These are phyloP conservation scores for Bombylius major DNA, from an alignment of 2,888 invertebrate genomes.

Conservation along the genomic window DNA sequence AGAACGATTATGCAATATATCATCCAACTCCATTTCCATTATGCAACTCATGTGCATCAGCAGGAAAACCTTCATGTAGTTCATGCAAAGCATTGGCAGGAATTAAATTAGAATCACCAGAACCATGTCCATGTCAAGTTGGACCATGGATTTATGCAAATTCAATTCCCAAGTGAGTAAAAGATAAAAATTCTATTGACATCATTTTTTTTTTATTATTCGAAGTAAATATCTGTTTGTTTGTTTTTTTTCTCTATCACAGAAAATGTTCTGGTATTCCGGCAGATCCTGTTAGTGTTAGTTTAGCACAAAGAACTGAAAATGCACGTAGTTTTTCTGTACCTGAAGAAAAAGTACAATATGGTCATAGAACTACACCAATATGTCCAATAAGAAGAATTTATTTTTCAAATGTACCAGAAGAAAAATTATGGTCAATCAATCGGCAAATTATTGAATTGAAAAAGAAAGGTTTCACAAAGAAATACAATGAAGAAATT, in stretches of 20 bases:
- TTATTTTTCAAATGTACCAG: slow-evolving; percentile 33
- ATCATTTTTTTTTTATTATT: too few species aligned
- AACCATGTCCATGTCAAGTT: not conserved
- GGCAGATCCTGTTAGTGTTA: slow-evolving; percentile 40
- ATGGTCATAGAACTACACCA: slow-evolving; percentile 40
- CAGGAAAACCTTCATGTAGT: not conserved
- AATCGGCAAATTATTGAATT: slow-evolving; percentile 42
- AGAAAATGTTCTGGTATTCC: slow-evolving; percentile 19
- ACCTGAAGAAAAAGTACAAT: slow-evolving; percentile 40
- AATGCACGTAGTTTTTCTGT: slow-evolving; percentile 29
- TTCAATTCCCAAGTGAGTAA: not conserved
- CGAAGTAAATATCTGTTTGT: too few species aligned
- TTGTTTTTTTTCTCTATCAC: not conserved
- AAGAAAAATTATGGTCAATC: slow-evolving; percentile 40
- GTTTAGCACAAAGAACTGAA: slow-evolving; percentile 35
- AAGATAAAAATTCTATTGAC: too few species aligned
- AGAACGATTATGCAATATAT: too few species aligned
- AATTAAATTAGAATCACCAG: not conserved
- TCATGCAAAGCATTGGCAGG: not conserved
- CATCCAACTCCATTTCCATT: not conserved
- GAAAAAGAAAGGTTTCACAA: slow-evolving; percentile 27
- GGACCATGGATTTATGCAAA: not conserved
- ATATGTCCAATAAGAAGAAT: slow-evolving; percentile 29
- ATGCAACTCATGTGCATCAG: not conserved
- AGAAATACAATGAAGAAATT: slow-evolving; percentile 21